phyloP scores from a whole-genome alignment of 2,113 vertebrate species.

The Cynoglossus semilaevis region DNA sequence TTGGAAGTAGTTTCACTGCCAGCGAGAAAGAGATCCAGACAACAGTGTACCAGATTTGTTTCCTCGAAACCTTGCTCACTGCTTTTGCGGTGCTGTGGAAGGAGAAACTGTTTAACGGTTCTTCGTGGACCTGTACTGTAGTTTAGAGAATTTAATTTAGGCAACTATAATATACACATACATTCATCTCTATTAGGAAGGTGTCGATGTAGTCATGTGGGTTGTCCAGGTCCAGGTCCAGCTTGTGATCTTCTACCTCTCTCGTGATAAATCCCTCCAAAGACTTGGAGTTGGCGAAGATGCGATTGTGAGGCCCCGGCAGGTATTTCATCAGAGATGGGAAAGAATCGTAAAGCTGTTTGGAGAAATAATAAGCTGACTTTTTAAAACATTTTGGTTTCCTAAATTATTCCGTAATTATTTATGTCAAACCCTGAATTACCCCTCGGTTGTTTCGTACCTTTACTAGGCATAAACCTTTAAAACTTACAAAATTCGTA shows the following conservation, averaged over 20 bases:
- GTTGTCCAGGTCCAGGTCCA: constrained; percentile 73
- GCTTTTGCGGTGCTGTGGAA: constrained; percentile 32
- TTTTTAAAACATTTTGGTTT: background rate
- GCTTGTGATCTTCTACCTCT: constrained; percentile 76
- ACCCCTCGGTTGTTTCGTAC: too few relatives aligned
- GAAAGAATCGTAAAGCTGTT: constrained; percentile 78
- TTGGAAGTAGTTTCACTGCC: constrained; percentile 89
- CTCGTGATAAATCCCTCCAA: constrained; percentile 61
- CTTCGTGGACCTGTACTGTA: too few relatives aligned
- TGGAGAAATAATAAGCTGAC: background rate
- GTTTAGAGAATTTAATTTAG: too few relatives aligned
- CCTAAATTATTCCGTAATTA: too few relatives aligned
- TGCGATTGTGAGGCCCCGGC: constrained; percentile 78
- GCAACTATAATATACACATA: constrained; percentile 33
- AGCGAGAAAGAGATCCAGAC: constrained; percentile 87
- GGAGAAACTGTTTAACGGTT: background rate
- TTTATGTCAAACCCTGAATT: too few relatives aligned
- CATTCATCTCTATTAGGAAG: constrained; percentile 81
- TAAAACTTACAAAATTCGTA: too few relatives aligned
- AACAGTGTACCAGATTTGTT: constrained; percentile 80
- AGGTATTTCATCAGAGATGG: constrained; percentile 77
- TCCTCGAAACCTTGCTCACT: constrained; percentile 70
- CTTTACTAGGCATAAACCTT: too few relatives aligned
- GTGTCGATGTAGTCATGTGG: constrained; percentile 81
- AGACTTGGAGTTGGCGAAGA: constrained; percentile 62